phyloP scores from a whole-genome alignment of 2,113 vertebrate genomes.

The human region DNA sequence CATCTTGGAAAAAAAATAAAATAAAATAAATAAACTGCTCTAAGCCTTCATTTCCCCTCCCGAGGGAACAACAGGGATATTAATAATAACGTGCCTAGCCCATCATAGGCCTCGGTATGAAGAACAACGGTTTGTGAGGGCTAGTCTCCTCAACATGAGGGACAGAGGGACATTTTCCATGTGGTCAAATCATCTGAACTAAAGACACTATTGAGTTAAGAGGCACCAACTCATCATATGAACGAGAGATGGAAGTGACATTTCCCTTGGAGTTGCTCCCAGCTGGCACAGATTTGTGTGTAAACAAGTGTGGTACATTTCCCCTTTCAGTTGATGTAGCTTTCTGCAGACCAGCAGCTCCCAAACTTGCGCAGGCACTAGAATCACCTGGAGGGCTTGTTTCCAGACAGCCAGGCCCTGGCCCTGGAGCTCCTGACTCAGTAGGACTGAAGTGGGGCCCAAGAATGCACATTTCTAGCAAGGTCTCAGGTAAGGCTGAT shows the following conservation, averaged over 20 bases:
- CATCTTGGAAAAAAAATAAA: too few species aligned
- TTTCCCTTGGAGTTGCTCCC: background rate
- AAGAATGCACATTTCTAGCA: background rate
- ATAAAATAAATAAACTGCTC: background rate
- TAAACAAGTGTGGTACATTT: background rate
- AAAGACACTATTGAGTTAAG: background rate
- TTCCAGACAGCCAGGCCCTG: background rate
- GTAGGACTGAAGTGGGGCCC: background rate
- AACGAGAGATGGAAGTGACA: background rate
- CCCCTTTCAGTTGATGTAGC: background rate
- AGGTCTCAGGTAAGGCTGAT: background rate
- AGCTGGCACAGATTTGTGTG: background rate
- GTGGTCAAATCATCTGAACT: background rate
- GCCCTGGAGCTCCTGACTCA: slow-evolving; percentile 36
- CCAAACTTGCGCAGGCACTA: background rate
- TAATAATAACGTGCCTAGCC: background rate
- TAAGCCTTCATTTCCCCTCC: background rate
- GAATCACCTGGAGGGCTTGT: background rate
- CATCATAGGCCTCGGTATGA: background rate
- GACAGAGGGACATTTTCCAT: background rate
- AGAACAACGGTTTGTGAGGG: background rate
- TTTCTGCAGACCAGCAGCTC: background rate
- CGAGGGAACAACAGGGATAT: background rate
- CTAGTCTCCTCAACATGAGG: background rate
- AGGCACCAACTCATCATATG: accelerated